Base-by-base conservation (phyloP, 1,140 invertebrate species). In the Macrosteles quadrilineatus region DNA sequence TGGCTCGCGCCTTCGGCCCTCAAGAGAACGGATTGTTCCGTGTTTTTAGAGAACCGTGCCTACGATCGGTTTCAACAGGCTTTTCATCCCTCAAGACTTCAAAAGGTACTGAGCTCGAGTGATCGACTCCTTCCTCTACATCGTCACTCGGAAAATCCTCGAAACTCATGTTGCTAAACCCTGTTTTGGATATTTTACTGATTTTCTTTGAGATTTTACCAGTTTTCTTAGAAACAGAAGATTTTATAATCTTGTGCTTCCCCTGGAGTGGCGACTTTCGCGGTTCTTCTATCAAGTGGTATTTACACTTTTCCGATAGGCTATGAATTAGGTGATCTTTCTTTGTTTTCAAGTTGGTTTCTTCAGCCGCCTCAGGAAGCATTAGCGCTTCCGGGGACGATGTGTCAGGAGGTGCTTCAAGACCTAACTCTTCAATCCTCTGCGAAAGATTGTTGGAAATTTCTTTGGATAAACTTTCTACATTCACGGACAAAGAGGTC, bases 121-220 rank as follows among this genome's bases (percentile, higher is more conserved):
- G 47, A 32, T 67, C 70, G 40, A 73, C 50, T 59, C 57, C 66
- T n/a, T 77, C 72, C 27, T 73, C 76, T 1, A 45, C 70, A 68
- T 90, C 87, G 72, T 90, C 90, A 23, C 87, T 88, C 1, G 88
- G 87, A 74, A 90, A 89, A 78, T 92, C 90, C 78, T 91, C 90
- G 73, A 92, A 92, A 74, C 90, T 91, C 88, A 91, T 88, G 75
- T 92, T 92, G 73, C 87, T 89, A 72, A 92, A 90, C 2, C 89
- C 90, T 63, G 62, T 66, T 36, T 29, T 73, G 9, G 50, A 23
- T 43, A 71, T 71, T 72, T 78, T 79, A 32, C 57, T 66, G 12
- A 73, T 57, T 72, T 78, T 79, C 55, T 75, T 69, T 0, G 69
- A 67, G 19, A 70, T 76, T 73, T 73, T 53, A 29, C 59, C 67